Conservation (phyloP, 1,140 invertebrate species). For the Anagrus nilaparvatae region DNA sequence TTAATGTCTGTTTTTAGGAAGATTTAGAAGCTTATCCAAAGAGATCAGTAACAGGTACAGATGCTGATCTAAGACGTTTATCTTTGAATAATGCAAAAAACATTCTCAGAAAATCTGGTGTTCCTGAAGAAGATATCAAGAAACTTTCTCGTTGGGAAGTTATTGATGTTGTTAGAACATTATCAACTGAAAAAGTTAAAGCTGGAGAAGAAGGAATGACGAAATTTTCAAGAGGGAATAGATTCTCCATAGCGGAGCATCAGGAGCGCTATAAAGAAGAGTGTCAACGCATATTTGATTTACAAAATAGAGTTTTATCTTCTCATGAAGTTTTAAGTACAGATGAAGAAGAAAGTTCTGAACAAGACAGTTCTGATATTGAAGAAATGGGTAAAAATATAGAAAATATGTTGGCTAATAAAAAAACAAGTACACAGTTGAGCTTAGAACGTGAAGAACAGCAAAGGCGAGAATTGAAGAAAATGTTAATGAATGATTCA, state of each 20-base stretch:
- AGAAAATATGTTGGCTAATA: conserved; percentile 95
- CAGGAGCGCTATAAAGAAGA: conserved; percentile 98
- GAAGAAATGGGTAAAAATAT: conserved; percentile 99
- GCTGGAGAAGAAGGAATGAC: conserved; percentile 96
- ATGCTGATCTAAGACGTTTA: conserved; percentile 90
- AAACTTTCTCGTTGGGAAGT: conserved; percentile 97
- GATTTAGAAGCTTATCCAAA: conserved; percentile 87
- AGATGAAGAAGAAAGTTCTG: conserved; percentile 90
- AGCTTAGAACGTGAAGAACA: conserved; percentile 90
- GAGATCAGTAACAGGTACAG: conserved; percentile 94
- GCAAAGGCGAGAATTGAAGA: conserved; percentile 85
- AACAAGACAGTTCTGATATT: conserved; percentile 75
- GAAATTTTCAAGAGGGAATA: conserved; percentile 95
- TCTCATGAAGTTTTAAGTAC: conserved; percentile 90
- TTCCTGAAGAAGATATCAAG: conserved; percentile 96
- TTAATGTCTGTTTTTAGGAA: conserved; percentile 50
- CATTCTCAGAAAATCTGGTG: conserved; percentile 87
- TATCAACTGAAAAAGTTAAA: conserved; percentile 97
- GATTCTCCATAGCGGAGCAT: conserved; percentile 96
- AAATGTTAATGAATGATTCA: conserved; percentile 83
- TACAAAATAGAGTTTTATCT: conserved; percentile 90
- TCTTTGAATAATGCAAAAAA: conserved; percentile 95
- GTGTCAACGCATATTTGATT: conserved; percentile 95
- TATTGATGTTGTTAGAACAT: conserved; percentile 93
- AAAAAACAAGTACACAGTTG: conserved; percentile 85